Base-by-base conservation (phyloP, 1,140 invertebrate genomes). In the Maconellicoccus hirsutus region DNA sequence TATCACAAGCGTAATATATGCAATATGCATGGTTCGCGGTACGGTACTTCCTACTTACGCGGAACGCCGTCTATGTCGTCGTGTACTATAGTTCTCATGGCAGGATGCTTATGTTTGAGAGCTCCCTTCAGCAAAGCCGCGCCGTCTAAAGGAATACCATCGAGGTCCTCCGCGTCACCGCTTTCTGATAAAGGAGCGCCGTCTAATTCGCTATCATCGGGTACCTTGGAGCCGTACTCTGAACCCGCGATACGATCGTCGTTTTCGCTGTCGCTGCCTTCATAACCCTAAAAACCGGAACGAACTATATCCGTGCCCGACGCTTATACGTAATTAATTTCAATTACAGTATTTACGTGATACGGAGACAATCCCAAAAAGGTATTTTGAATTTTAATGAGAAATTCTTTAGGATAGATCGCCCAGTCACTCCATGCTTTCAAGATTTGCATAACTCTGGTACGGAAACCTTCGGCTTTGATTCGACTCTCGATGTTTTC, bases 351-450 rank as follows among this genome's bases (percentile, higher is more conserved):
- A 66, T 12, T 66, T 52, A 72, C 72, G 7, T 72, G 69, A 52
- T 66, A 26, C 33, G 61, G 29, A 21, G 73, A 73, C 25, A 84
- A 76, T 1, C 94, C 94, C 12, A 94, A 81, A 77, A 99, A 99
- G 12, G 92, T 85, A 79, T 96, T 94, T 78, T 96, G 93, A 52
- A 98, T 81, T 78, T 88, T 89, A 66, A 93, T 86, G 27, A 99
- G 82, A 80, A 94, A 94, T 73, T 98, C 95, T 75, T 90, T 90
- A 0, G 96, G 92, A 83, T 99, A 99, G 69, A 99, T 87, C 29
- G 92, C 87, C 89, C 95, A 98, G 76, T 99, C 98, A 81, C 98
- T 94, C 96, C 97, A 99, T 1, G 95, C 94, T 77, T 92, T 86
- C 78, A 99, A 91, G 76, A 94, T 92, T 76, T 88, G 85, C 83